Conservation (phyloP, 2,888 invertebrate species). For the Latrodectus hesperus region DNA sequence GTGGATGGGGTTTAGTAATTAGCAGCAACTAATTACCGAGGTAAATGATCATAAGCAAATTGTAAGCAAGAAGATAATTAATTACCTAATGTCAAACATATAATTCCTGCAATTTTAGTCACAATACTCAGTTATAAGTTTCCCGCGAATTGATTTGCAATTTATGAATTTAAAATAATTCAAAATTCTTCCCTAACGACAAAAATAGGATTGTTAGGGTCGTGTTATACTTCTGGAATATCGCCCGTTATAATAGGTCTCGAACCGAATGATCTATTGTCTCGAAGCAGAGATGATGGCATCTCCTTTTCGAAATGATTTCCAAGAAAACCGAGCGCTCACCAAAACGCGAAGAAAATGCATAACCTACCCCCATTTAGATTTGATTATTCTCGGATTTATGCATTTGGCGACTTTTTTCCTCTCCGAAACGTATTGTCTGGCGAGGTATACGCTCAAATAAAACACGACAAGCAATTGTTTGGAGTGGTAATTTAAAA, state of each 20-base stretch:
- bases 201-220: background rate
- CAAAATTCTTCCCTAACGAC: too few species aligned
- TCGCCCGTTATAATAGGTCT: background rate
- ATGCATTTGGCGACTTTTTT: conserved; percentile 14
- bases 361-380: background rate
- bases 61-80: too few species aligned
- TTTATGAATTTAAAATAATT: too few species aligned
- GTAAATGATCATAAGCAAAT: too few species aligned
- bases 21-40: too few species aligned
- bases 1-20: too few species aligned
- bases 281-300: conserved; percentile 1
- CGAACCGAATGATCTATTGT: conserved; percentile 15
- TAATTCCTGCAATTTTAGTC: too few species aligned
- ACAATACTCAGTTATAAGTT: too few species aligned
- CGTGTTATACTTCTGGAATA: background rate
- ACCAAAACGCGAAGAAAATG: background rate
- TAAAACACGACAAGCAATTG: conserved; percentile 26
- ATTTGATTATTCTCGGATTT: conserved; percentile 5
- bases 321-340: background rate
- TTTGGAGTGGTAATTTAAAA: conserved; percentile 58
- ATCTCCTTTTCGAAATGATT: background rate
- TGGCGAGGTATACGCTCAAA: conserved; percentile 9
- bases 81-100: too few species aligned
- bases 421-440: conserved; percentile 1
- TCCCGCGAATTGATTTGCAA: too few species aligned